Percentiles rank a stretch among this genome's conserved stretches.
phyloP scores from a whole-genome alignment of 2,797 vertebrate genomes.

The Pangasius larnaudii region DNA sequence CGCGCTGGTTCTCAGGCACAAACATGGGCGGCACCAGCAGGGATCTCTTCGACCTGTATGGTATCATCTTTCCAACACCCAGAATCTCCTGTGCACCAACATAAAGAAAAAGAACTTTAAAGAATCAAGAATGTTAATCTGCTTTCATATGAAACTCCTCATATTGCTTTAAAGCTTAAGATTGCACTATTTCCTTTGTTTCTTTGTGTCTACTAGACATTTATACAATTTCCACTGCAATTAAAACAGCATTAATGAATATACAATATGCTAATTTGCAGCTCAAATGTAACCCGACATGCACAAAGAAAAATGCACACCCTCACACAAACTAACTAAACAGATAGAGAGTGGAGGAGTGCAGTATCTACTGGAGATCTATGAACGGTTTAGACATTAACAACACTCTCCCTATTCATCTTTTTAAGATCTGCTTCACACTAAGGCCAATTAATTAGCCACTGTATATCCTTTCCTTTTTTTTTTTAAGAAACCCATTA shows the following conservation, averaged over 20 bases:
- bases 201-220: not conserved
- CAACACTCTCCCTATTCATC: conserved; percentile 5
- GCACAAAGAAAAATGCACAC: not conserved
- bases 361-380: not conserved
- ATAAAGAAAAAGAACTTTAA: not conserved
- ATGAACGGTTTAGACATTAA: conserved; percentile 3
- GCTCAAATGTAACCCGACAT: not conserved
- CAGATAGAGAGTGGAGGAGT: not conserved
- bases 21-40: conserved; percentile 87
- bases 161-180: not conserved
- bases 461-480: not conserved
- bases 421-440: conserved; percentile 11
- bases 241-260: not conserved
- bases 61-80: conserved; percentile 75
- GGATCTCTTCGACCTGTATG: conserved; percentile 86
- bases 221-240: not conserved
- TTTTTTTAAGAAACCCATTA: conserved; percentile 19
- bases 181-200: not conserved
- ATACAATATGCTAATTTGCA: not conserved
- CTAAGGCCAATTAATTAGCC: conserved; percentile 1
- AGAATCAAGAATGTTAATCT: not conserved
- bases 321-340: not conserved
- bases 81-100: conserved; percentile 80
- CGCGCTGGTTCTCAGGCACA: conserved; percentile 92
- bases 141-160: not conserved